These are phyloP conservation scores for Gorsachius goisagi DNA, from an alignment of 2,113 vertebrate genomes.

Conservation along the genomic window DNA sequence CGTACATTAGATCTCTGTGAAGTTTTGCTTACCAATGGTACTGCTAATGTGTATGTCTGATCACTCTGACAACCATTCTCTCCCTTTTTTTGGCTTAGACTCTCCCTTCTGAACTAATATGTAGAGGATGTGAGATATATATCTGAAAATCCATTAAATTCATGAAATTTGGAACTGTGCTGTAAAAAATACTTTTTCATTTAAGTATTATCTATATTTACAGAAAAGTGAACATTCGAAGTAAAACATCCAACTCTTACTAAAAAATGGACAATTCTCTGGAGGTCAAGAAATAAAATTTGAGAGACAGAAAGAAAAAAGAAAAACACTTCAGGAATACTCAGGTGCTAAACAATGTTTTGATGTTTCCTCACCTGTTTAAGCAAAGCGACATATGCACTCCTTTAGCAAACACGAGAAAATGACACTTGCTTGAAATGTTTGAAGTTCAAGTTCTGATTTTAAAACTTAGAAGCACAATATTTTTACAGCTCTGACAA, in stretches of 20 bases:
- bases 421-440: slow-evolving; percentile 60
- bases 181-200: background rate
- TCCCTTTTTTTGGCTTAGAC: background rate
- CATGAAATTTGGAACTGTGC: background rate
- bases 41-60: background rate
- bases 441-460: slow-evolving; percentile 64
- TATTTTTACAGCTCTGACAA: background rate
- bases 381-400: slow-evolving; percentile 46
- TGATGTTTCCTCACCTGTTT: slow-evolving; percentile 54
- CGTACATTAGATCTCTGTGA: background rate
- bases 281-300: background rate
- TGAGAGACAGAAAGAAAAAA: background rate
- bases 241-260: background rate
- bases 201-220: background rate
- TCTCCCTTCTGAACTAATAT: background rate
- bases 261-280: background rate
- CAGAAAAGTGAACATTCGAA: background rate
- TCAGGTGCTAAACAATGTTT: background rate
- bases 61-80: fast-evolving
- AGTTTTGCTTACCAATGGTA: background rate
- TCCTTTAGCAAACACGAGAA: slow-evolving; percentile 61
- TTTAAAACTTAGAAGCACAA: background rate
- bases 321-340: background rate
- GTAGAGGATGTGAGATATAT: background rate
- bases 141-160: background rate